These are phyloP conservation scores for Phortica magna DNA, from an alignment of 2,888 invertebrate genomes.

Conservation along the genomic window DNA sequence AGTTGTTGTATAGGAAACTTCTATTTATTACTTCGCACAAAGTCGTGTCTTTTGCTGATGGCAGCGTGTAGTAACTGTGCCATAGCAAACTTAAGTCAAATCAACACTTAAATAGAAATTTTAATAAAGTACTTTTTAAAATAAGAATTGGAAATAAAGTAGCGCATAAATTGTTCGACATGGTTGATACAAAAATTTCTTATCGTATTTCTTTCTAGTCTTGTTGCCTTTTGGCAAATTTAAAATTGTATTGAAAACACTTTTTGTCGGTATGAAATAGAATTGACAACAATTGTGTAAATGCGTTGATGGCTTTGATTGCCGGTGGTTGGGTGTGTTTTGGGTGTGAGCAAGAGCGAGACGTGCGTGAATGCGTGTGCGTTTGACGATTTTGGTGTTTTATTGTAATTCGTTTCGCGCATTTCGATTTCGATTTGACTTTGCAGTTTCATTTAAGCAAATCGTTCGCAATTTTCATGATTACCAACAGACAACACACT, in stretches of 20 bases:
- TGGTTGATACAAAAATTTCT: not conserved
- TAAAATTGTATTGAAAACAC: slow-evolving; percentile 28
- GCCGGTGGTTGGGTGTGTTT: not conserved
- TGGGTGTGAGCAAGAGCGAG: not conserved
- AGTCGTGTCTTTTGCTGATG: no score
- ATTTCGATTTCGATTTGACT: not conserved
- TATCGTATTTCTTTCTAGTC: not conserved
- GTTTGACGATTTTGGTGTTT: not conserved
- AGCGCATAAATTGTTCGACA: no score
- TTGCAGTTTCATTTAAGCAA: slow-evolving; percentile 3
- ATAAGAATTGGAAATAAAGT: no score
- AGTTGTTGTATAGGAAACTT: no score
- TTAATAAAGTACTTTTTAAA: no score
- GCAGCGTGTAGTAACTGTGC: no score
- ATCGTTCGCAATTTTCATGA: slow-evolving; percentile 27
- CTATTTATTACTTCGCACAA: no score
- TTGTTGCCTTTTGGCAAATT: not conserved
- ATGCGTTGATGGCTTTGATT: slow-evolving; percentile 25
- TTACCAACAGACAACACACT: not conserved
- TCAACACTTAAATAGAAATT: no score
- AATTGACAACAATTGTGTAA: slow-evolving; percentile 33
- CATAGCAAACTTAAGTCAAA: no score
- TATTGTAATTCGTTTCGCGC: not conserved
- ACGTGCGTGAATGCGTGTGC: not conserved
- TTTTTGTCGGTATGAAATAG: not conserved